Conservation (phyloP, 2,797 vertebrate genomes). For the Sebastes oblongus region DNA sequence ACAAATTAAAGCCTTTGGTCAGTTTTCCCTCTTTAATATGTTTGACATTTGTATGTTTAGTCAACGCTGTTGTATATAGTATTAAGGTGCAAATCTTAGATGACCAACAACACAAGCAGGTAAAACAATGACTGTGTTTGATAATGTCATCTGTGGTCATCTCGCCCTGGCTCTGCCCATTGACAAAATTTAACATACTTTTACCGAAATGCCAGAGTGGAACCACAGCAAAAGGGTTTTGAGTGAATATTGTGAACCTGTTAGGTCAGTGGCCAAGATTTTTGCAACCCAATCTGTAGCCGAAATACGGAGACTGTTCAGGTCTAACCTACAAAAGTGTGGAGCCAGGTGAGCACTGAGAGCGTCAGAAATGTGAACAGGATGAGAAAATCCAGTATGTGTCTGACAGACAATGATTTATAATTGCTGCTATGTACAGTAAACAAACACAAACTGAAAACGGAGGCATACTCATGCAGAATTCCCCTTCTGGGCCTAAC, state of each 20-base stretch:
- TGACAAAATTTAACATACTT: neutral
- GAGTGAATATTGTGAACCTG: neutral
- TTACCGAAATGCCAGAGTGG: neutral
- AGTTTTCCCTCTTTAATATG: no score
- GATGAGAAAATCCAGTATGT: constrained; percentile 13
- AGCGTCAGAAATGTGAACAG: constrained; percentile 11
- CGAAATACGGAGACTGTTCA: neutral
- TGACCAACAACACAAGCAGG: neutral
- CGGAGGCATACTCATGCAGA: neutral
- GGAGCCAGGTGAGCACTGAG: neutral
- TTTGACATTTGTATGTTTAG: neutral
- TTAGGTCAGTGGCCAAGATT: neutral
- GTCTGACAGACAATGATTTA: constrained; percentile 38
- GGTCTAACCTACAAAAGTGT: neutral
- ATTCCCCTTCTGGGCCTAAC: neutral
- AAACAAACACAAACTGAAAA: constrained; percentile 31
- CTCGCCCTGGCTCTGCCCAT: neutral
- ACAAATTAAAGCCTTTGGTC: neutral
- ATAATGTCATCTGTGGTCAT: neutral
- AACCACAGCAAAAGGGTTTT: neutral
- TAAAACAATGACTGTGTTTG: neutral
- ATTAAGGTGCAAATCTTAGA: neutral
- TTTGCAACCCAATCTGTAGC: neutral
- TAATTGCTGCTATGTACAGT: constrained; percentile 17
- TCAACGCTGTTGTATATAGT: neutral